phyloP scores from a whole-genome alignment of 37 sponge, comb jelly and placozoan species.

The Aplysina aerophoba region DNA sequence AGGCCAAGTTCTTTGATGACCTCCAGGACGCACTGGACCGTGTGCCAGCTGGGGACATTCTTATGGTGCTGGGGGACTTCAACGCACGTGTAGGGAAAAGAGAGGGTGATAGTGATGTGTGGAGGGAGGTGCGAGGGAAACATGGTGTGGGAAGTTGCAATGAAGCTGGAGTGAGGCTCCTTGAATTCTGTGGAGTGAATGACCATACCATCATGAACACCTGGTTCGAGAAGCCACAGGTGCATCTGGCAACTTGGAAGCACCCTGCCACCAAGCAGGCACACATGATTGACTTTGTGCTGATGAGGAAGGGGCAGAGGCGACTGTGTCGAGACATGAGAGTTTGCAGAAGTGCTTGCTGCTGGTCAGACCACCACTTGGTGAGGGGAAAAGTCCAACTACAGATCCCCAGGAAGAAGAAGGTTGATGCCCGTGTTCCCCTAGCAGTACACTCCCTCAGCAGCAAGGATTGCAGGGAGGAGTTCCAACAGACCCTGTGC shows the following conservation, averaged over 20 bases:
- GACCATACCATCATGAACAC: constrained; percentile 31
- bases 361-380: too few relatives aligned
- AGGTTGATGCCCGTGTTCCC: too few relatives aligned
- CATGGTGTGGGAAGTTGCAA: neutral
- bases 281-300: constrained; percentile 35
- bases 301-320: constrained; percentile 1
- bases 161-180: neutral
- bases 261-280: constrained; percentile 36
- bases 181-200: constrained; percentile 8
- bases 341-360: too few relatives aligned
- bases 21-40: constrained; percentile 25
- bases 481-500: too few relatives aligned
- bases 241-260: constrained; percentile 8
- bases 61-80: constrained; percentile 20
- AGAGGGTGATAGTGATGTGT: neutral
- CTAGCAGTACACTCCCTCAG: too few relatives aligned
- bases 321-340: constrained; percentile 22
- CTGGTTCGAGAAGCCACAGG: constrained; percentile 20
- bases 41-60: neutral
- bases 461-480: too few relatives aligned
- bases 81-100: constrained; percentile 4
- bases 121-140: neutral
- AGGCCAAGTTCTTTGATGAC: neutral
- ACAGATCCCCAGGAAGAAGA: too few relatives aligned
- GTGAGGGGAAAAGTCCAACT: too few relatives aligned